These are phyloP conservation scores for Drosophila cognata DNA, from an alignment of 2,888 invertebrate species.

Conservation along the genomic window DNA sequence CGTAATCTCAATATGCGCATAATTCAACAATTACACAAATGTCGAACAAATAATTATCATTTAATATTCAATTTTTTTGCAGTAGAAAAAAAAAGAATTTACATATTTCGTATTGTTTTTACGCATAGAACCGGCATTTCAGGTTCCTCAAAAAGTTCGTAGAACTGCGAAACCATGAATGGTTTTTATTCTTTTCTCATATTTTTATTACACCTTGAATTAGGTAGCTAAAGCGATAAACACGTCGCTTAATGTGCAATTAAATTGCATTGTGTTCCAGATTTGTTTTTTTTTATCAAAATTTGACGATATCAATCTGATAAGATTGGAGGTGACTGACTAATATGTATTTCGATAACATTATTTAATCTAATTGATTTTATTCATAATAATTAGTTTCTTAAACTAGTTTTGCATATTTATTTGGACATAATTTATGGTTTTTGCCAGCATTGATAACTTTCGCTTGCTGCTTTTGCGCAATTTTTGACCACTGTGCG, in stretches of 20 bases:
- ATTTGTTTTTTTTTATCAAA: neutral
- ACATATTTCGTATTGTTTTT: slow-evolving; percentile 21
- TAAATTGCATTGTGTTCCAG: neutral
- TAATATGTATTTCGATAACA: neutral
- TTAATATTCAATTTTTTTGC: slow-evolving; percentile 20
- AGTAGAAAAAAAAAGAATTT: slow-evolving; percentile 25
- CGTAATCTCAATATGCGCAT: slow-evolving; percentile 1
- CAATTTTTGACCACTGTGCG: slow-evolving; percentile 51
- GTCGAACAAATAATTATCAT: slow-evolving; percentile 14
- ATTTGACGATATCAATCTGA: slow-evolving; percentile 3
- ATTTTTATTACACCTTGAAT: neutral
- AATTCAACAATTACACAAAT: slow-evolving; percentile 5
- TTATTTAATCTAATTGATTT: neutral
- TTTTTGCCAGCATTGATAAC: neutral
- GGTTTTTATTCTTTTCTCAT: slow-evolving; percentile 17
- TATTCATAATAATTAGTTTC: neutral
- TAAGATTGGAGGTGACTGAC: neutral
- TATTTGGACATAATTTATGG: neutral
- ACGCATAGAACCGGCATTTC: slow-evolving; percentile 44
- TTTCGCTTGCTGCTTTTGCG: slow-evolving; percentile 2
- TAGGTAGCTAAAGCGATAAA: neutral
- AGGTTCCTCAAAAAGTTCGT: slow-evolving; percentile 53
- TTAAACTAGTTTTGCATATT: neutral
- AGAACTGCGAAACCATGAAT: slow-evolving; percentile 41
- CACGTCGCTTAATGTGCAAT: slow-evolving; percentile 8